A percentile compares a stretch with the other conserved stretches of the same genome.
Evolutionary conservation across 2,888 invertebrate species (phyloP).

Genomic region (Ectemnius lituratus): DNA sequence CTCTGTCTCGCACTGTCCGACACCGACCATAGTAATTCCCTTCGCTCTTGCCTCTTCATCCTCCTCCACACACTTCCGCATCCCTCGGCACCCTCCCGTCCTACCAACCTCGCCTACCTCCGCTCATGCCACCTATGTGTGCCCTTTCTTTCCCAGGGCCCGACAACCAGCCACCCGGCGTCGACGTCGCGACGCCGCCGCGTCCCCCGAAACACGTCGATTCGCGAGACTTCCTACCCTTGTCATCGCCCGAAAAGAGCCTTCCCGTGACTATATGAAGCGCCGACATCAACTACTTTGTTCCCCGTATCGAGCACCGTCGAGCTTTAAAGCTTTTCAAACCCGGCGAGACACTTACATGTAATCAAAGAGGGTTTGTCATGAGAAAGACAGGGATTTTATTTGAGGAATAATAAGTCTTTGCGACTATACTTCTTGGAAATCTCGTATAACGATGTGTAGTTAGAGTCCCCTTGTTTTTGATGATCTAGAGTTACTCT

Average conservation of each 20-base stretch:
- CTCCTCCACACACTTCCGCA: background rate
- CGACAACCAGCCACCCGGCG: background rate
- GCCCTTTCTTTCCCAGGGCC: conserved; percentile 7
- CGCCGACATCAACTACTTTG: too few relatives aligned
- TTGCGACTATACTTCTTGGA: too few relatives aligned
- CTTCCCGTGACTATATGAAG: background rate
- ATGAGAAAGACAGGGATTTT: too few relatives aligned
- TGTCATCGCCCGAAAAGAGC: conserved; percentile 1
- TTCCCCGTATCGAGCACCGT: too few relatives aligned
- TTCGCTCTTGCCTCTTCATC: conserved; percentile 12
- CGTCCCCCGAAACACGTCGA: background rate
- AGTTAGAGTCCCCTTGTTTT: too few relatives aligned
- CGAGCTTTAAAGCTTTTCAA: too few relatives aligned
- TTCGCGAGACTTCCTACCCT: background rate
- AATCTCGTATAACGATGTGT: too few relatives aligned
- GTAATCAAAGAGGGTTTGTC: too few relatives aligned
- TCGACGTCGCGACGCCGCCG: background rate
- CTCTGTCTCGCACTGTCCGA: conserved; percentile 50
- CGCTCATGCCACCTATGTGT: background rate
- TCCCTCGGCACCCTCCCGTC: conserved; percentile 8
- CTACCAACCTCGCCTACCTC: background rate
- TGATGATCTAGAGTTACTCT: too few relatives aligned
- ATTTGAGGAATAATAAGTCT: too few relatives aligned
- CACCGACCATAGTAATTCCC: conserved; percentile 53
- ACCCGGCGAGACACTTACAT: too few relatives aligned